A percentile compares a stretch with the other conserved stretches of the same genome.
Conservation (phyloP, 1,140 invertebrate genomes). For the Anastrepha obliqua region DNA sequence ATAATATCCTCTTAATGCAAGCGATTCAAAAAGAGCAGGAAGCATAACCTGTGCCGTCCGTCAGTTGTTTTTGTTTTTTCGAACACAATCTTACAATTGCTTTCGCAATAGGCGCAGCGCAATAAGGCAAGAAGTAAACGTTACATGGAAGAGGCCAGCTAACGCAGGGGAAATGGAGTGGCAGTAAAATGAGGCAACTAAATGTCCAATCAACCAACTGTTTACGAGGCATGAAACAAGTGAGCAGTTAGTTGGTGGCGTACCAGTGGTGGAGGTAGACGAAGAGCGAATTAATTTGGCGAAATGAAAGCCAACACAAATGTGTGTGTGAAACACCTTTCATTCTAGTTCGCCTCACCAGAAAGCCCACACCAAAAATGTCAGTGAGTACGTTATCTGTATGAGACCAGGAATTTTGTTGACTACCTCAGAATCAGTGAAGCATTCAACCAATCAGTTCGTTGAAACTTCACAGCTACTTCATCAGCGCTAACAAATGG, state of each 20-base stretch:
- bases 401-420: neutral
- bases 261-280: neutral
- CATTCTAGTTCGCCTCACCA: neutral
- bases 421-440: neutral
- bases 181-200: conserved; percentile 38
- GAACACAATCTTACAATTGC: neutral
- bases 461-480: conserved; percentile 26
- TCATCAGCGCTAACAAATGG: conserved; percentile 25
- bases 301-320: neutral
- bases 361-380: neutral
- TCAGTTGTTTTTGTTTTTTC: neutral
- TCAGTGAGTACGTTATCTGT: neutral
- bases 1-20: neutral
- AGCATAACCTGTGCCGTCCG: neutral
- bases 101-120: neutral
- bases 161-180: neutral
- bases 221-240: neutral
- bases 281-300: neutral
- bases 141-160: neutral
- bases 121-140: conserved; percentile 2
- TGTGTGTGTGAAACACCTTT: neutral
- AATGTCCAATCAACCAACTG: neutral
- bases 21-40: neutral
- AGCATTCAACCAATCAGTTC: conserved; percentile 15
- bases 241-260: neutral